These are phyloP conservation scores for Xestobium rufovillosum DNA, from an alignment of 2,888 invertebrate genomes.

Conservation along the genomic window DNA sequence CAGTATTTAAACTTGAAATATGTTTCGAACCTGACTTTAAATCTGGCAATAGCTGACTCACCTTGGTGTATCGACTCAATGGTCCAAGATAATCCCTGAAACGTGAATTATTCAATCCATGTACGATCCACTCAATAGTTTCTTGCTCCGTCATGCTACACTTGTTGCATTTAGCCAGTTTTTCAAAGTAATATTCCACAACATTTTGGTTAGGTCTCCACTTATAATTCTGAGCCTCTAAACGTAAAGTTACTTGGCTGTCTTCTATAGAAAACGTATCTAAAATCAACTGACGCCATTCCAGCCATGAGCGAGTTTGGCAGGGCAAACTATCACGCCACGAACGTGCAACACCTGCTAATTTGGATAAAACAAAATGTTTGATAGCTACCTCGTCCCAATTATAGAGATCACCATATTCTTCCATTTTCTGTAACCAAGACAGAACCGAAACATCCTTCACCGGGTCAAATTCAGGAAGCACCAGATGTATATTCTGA, in stretches of 20 bases:
- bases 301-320: conserved; percentile 8
- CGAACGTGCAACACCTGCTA: conserved; percentile 23
- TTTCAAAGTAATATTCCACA: conserved; percentile 23
- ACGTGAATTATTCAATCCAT: conserved; percentile 18
- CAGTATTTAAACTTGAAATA: too few species aligned
- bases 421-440: conserved; percentile 24
- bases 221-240: conserved; percentile 20
- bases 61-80: conserved; percentile 18
- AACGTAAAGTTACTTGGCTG: conserved; percentile 6
- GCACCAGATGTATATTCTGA: too few species aligned
- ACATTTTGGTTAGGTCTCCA: conserved; percentile 17
- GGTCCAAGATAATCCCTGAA: conserved; percentile 22
- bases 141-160: conserved; percentile 20
- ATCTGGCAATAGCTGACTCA: conserved; percentile 20
- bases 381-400: conserved; percentile 23
- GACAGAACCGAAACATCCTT: too few species aligned
- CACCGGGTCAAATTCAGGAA: too few species aligned
- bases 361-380: too few species aligned
- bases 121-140: conserved; percentile 23
- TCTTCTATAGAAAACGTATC: conserved; percentile 6
- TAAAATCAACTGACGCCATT: conserved; percentile 9
- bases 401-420: conserved; percentile 21
- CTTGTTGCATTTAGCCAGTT: conserved; percentile 22
- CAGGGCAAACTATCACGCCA: conserved; percentile 24
- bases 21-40: too few species aligned